These are phyloP conservation scores for Drosophila trichaetosa DNA, from an alignment of 2,888 invertebrate genomes.

Conservation along the genomic window DNA sequence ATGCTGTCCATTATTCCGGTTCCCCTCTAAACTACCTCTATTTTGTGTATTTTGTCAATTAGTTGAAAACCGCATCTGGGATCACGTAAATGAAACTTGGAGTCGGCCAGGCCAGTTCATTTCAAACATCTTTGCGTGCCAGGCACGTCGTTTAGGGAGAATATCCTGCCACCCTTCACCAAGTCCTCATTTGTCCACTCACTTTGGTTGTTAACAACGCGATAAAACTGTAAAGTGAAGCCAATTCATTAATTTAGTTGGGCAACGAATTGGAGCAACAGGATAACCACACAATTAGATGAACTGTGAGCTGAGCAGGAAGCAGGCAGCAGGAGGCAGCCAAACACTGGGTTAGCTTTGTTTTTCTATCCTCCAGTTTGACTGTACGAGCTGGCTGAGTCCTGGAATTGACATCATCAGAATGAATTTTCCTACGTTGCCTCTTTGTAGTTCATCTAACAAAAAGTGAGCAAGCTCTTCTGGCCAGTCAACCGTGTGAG, in stretches of 20 bases:
- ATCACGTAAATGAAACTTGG: conserved; percentile 28
- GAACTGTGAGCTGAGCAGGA: conserved; percentile 11
- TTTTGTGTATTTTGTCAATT: conserved; percentile 47
- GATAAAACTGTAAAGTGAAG: conserved; percentile 60
- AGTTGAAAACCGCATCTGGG: conserved; percentile 42
- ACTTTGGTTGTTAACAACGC: conserved; percentile 26
- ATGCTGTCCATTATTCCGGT: neutral
- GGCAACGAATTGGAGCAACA: conserved; percentile 46
- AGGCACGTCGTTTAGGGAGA: conserved; percentile 5
- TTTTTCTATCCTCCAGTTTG: neutral
- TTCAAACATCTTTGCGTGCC: conserved; percentile 29
- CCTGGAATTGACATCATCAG: conserved; percentile 31
- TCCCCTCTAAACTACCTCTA: neutral
- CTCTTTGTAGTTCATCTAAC: conserved; percentile 37
- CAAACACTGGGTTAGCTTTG: conserved; percentile 26
- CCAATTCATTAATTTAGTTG: conserved; percentile 52
- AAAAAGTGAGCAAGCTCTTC: conserved; percentile 52
- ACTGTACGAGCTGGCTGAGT: conserved; percentile 3
- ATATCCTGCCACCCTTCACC: neutral
- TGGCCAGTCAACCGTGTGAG: conserved; percentile 54
- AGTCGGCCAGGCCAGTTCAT: conserved; percentile 25
- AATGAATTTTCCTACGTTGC: conserved; percentile 10
- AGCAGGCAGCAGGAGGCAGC: neutral
- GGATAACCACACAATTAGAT: conserved; percentile 51
- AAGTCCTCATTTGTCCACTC: neutral